phyloP scores from a whole-genome alignment of 2,888 invertebrate species.

The Petrolisthes manimaculis region DNA sequence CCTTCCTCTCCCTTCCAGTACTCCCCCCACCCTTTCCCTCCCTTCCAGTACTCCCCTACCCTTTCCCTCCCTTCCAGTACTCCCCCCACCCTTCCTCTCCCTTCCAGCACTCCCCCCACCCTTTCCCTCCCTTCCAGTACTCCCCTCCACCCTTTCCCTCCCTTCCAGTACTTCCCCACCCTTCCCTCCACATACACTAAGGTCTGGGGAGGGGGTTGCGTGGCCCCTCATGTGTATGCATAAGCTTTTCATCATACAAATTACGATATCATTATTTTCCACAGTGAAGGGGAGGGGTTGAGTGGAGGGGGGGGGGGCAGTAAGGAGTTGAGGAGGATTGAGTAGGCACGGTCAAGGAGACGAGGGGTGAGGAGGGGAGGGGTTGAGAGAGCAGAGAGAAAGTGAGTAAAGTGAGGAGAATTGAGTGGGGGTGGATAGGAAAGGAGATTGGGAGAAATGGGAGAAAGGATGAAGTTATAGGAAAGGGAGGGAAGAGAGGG shows the following conservation, averaged over 20 bases:
- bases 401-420: no score
- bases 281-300: background rate
- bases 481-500: background rate
- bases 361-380: background rate
- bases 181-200: background rate
- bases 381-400: background rate
- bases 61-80: background rate
- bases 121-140: background rate
- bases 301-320: background rate
- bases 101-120: background rate
- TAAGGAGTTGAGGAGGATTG: background rate
- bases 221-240: conserved; percentile 50
- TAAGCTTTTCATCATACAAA: conserved; percentile 54
- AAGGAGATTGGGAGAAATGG: conserved; percentile 10
- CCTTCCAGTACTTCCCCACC: conserved; percentile 10
- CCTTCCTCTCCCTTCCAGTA: background rate
- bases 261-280: conserved; percentile 42
- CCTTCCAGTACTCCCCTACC: background rate
- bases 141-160: background rate
- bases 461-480: background rate
- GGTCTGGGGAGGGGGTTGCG: conserved; percentile 13
- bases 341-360: no score
- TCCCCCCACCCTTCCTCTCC: background rate
- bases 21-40: background rate
- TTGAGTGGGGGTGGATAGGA: background rate